Evolutionary conservation across 2,113 vertebrate species (phyloP).

Genomic region (Sinocyclocheilus anshuiensis): DNA sequence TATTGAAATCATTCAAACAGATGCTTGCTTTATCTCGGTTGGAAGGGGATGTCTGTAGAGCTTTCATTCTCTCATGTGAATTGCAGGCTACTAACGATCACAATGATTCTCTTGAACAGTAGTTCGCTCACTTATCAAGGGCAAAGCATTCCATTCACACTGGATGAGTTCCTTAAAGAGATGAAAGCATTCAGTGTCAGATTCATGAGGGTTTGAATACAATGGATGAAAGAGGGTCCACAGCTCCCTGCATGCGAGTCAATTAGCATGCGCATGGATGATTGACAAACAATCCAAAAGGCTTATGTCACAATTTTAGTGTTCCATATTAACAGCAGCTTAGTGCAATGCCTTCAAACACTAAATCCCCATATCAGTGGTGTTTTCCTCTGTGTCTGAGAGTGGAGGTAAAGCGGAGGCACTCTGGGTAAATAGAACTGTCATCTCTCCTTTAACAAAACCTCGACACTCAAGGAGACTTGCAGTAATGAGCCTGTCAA

Average conservation of each 20-base stretch:
- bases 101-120: slow-evolving; percentile 7
- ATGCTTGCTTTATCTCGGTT: neutral
- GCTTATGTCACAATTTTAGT: neutral
- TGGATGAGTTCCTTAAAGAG: neutral
- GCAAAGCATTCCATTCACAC: neutral
- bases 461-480: slow-evolving; percentile 50
- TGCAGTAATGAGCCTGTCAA: slow-evolving; percentile 65
- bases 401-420: slow-evolving; percentile 31
- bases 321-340: neutral
- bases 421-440: slow-evolving; percentile 63
- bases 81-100: neutral
- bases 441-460: slow-evolving; percentile 63
- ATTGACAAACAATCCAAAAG: slow-evolving; percentile 33
- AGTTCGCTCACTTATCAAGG: neutral
- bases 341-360: slow-evolving; percentile 1
- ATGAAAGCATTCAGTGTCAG: neutral
- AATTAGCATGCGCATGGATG: neutral
- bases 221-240: slow-evolving; percentile 5
- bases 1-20: neutral
- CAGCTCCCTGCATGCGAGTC: neutral
- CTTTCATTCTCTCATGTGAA: slow-evolving; percentile 1
- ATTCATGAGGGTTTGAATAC: slow-evolving; percentile 4
- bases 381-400: slow-evolving; percentile 18
- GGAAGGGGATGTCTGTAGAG: neutral
- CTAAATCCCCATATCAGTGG: neutral